phyloP scores from a whole-genome alignment of 2,888 invertebrate species.

The Athalia circularis region DNA sequence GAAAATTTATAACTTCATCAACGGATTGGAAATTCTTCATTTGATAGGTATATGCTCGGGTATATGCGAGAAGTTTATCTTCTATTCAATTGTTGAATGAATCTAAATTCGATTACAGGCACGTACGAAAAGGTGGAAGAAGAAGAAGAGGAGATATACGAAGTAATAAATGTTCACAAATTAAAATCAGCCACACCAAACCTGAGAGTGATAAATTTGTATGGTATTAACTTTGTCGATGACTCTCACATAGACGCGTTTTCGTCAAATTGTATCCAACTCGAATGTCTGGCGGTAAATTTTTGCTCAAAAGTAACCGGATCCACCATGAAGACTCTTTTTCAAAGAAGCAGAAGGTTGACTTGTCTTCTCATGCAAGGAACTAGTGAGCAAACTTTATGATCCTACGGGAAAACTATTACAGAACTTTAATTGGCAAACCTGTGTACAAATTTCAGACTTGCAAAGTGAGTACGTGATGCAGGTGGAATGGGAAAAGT shows the following conservation, averaged over 20 bases:
- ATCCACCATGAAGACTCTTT: conserved; percentile 93
- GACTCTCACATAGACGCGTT: conserved; percentile 99
- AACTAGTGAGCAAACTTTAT: conserved; percentile 83
- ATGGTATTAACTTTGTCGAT: conserved; percentile 98
- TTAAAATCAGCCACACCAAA: conserved; percentile 99
- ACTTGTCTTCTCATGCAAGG: conserved; percentile 97
- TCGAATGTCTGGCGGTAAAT: conserved; percentile 98
- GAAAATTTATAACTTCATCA: conserved; percentile 99
- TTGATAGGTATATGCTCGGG: conserved; percentile 88
- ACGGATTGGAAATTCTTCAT: conserved; percentile 97
- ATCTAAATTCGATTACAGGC: conserved; percentile 75
- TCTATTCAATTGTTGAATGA: background rate
- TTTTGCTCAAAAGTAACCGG: conserved; percentile 98
- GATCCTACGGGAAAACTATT: background rate
- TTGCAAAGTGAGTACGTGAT: conserved; percentile 94
- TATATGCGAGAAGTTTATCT: conserved; percentile 64
- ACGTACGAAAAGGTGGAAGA: conserved; percentile 98
- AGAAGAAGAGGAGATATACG: conserved; percentile 99
- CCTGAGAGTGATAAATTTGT: conserved; percentile 96
- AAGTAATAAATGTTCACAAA: conserved; percentile 99
- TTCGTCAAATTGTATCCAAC: conserved; percentile 96
- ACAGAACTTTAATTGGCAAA: conserved; percentile 10
- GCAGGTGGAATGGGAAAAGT: conserved; percentile 99
- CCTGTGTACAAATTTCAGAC: conserved; percentile 76
- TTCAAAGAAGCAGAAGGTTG: conserved; percentile 94